These are phyloP conservation scores for Cariama cristata DNA, from an alignment of 2,113 vertebrate genomes.

Conservation along the genomic window DNA sequence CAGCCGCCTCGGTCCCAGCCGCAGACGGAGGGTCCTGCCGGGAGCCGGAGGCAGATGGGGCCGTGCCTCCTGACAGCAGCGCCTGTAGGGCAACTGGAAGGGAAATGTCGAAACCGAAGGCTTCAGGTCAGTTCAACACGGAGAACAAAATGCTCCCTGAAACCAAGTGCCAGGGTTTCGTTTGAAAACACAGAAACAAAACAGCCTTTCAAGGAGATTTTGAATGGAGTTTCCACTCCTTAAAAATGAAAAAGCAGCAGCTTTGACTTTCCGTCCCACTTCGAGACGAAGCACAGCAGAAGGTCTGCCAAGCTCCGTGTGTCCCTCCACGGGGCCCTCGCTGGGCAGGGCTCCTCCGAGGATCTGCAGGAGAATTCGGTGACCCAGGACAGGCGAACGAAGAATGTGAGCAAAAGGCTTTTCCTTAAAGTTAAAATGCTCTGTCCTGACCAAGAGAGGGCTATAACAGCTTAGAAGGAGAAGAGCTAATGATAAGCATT, in stretches of 20 bases:
- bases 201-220: slow-evolving; percentile 35
- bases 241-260: slow-evolving; percentile 21
- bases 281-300: background rate
- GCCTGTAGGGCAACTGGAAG: background rate
- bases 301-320: background rate
- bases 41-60: background rate
- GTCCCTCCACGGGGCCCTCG: background rate
- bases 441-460: background rate
- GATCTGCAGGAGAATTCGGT: background rate
- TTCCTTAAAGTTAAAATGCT: background rate
- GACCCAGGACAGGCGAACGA: background rate
- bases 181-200: slow-evolving; percentile 42
- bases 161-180: background rate
- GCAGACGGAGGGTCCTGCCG: fast-evolving
- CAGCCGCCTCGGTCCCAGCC: background rate
- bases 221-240: slow-evolving; percentile 39
- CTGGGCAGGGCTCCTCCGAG: background rate
- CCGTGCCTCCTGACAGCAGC: background rate
- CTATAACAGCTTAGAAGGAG: background rate
- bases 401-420: background rate
- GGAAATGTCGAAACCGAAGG: background rate
- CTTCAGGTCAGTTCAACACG: background rate
- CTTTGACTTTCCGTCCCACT: slow-evolving; percentile 23
- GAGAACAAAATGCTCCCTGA: slow-evolving; percentile 36
- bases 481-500: slow-evolving; percentile 26